Evolutionary conservation across 2,888 invertebrate species (phyloP).

Genomic region (Germaria angustata): DNA sequence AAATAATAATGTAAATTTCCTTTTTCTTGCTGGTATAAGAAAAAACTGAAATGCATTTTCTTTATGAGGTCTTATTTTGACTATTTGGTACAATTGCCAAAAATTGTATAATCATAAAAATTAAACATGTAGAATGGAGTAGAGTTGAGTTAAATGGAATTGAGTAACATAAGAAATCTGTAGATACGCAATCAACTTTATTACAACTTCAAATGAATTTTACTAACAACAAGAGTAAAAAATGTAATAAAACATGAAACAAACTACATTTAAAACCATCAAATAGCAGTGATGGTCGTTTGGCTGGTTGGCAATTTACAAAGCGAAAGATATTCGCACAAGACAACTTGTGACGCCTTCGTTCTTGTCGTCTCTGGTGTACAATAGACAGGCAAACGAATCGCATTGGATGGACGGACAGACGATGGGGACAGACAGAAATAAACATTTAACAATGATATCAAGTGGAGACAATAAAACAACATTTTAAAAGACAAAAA

Average conservation of each 20-base stretch:
- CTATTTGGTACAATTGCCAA: slow-evolving; percentile 59
- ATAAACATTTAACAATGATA: slow-evolving; percentile 57
- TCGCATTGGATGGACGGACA: neutral
- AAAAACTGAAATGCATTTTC: slow-evolving; percentile 53
- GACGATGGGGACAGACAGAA: slow-evolving; percentile 28
- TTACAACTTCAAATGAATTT: slow-evolving; percentile 57
- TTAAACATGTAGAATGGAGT: slow-evolving; percentile 18
- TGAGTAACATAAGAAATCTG: slow-evolving; percentile 47
- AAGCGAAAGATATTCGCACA: slow-evolving; percentile 22
- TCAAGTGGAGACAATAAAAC: slow-evolving; percentile 65
- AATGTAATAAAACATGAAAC: slow-evolving; percentile 34
- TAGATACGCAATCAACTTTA: slow-evolving; percentile 64
- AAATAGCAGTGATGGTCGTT: slow-evolving; percentile 22
- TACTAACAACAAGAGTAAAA: slow-evolving; percentile 17
- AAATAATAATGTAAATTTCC: slow-evolving; percentile 25
- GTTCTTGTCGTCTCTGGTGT: slow-evolving; percentile 50
- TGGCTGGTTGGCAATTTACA: slow-evolving; percentile 24
- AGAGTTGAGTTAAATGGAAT: neutral
- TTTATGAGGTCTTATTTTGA: slow-evolving; percentile 56
- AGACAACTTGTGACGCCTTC: slow-evolving; percentile 65
- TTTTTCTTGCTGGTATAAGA: slow-evolving; percentile 4
- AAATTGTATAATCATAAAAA: slow-evolving; percentile 58
- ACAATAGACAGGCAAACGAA: slow-evolving; percentile 19
- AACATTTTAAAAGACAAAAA: slow-evolving; percentile 65
- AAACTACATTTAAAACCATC: slow-evolving; percentile 38